Evolutionary conservation across 2,888 invertebrate species (phyloP), one percentile per base, ranked within the genome.

Genomic region (Aelia acuminata): DNA sequence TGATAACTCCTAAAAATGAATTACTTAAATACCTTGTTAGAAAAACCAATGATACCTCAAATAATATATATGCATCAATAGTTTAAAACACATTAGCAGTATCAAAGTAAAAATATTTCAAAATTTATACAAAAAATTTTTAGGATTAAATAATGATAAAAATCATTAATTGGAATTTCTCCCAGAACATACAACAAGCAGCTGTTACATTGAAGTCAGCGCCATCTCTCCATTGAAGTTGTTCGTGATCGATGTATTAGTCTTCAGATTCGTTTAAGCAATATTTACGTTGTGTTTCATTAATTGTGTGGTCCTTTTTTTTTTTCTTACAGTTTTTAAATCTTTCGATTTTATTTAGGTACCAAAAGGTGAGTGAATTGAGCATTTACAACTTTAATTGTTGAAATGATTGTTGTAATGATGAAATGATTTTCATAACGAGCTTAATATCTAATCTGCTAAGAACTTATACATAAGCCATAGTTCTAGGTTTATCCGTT

Each of bases 331-430:
- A 63, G 35, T 63, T n/a, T 63, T 39, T 39, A 35, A 80, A 80
- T n/a, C 50, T 39, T 49, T 35, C 84, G 26, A 35, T 49, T 49
- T 87, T 22, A 80, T 87, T 84, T 87, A 87, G 87, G 87, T 87
- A 31, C n/a, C 3, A 1, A 80, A 84, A 87, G 87, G 87, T 87
- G 22, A 50, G 87, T 87, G 7, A 22, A 80, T 47, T 43, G n/a
- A 0, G 2, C 22, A 39, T 3, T 39, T n/a, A n/a, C n/a, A n/a
- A n/a, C n/a, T n/a, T n/a, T n/a, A n/a, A n/a, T n/a, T n/a, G n/a
- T n/a, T n/a, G n/a, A n/a, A 75, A 35, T 0, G 22, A n/a, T 20
- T 13, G 20, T 11, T 39, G 5, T n/a, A n/a, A 20, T 7, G n/a
- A n/a, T 8, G 80, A n/a, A 43, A 47, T 80, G 80, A 80, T 1